Evolutionary conservation across 1,140 invertebrate species (phyloP).

Genomic region (Bursaphelenchus mucronatus): DNA sequence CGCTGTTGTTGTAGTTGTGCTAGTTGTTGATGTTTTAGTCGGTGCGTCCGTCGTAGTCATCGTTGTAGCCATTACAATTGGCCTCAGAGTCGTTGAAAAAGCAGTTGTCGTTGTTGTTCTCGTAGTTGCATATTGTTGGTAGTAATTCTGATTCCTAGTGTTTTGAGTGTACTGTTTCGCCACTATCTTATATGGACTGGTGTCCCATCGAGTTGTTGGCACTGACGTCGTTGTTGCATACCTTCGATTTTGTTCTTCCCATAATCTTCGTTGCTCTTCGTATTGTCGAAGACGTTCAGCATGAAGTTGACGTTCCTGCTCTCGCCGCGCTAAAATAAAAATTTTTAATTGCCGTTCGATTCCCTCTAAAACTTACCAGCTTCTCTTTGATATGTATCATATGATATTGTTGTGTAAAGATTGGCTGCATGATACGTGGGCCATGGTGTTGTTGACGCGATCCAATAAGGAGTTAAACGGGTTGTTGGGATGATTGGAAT

Average conservation of each 20-base stretch:
- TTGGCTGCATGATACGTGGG: not conserved
- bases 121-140: not conserved
- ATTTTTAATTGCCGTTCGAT: not conserved
- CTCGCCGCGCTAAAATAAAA: not conserved
- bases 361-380: not conserved
- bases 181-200: not conserved
- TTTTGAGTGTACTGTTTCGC: not conserved
- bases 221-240: not conserved
- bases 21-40: constrained; percentile 10
- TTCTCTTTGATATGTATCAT: constrained; percentile 11
- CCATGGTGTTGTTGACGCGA: not conserved
- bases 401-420: constrained; percentile 12
- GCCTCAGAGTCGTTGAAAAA: not conserved
- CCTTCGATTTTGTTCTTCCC: constrained; percentile 1
- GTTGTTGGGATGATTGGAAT: not conserved
- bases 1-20: constrained; percentile 14
- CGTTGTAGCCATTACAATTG: not conserved
- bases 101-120: not conserved
- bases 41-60: not conserved
- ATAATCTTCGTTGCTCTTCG: constrained; percentile 4
- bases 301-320: constrained; percentile 1
- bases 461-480: not conserved
- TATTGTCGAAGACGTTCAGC: constrained; percentile 15
- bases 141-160: not conserved
- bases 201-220: not conserved